These are phyloP conservation scores for Agonopterix subpropinquella DNA, from an alignment of 2,888 invertebrate genomes.

Conservation along the genomic window DNA sequence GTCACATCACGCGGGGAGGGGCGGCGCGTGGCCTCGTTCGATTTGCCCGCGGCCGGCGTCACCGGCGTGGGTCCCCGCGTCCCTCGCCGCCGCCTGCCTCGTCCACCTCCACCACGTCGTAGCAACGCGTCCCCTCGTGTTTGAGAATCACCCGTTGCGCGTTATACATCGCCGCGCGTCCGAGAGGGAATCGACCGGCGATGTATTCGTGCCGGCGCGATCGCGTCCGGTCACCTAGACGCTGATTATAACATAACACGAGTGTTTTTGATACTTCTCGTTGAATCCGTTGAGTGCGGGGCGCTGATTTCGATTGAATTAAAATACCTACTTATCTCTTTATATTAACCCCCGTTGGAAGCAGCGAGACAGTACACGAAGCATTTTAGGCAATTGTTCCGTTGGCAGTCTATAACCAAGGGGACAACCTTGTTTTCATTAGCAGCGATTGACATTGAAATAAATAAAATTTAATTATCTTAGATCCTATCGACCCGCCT, in stretches of 20 bases:
- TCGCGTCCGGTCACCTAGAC: conserved; percentile 29
- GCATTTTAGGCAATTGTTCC: conserved; percentile 51
- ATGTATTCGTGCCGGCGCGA: conserved; percentile 31
- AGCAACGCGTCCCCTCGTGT: conserved; percentile 54
- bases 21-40: conserved; percentile 68
- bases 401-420: conserved; percentile 53
- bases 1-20: conserved; percentile 47
- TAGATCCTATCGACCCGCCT: conserved; percentile 62
- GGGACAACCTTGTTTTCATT: conserved; percentile 44
- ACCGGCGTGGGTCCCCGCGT: conserved; percentile 41
- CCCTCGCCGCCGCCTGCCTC: conserved; percentile 31
- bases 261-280: conserved; percentile 50
- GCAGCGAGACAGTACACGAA: conserved; percentile 31
- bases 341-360: conserved; percentile 19
- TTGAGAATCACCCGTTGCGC: conserved; percentile 49
- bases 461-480: conserved; percentile 48
- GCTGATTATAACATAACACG: conserved; percentile 29
- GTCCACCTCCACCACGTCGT: conserved; percentile 45
- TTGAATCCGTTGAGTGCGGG: conserved; percentile 33
- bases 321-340: not conserved
- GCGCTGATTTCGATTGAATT: no score
- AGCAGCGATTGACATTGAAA: conserved; percentile 53
- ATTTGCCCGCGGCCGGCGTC: conserved; percentile 41
- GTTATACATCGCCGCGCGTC: conserved; percentile 44
- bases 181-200: conserved; percentile 22